phyloP scores from a whole-genome alignment of 2,113 vertebrate genomes.

The Sialia sialis region DNA sequence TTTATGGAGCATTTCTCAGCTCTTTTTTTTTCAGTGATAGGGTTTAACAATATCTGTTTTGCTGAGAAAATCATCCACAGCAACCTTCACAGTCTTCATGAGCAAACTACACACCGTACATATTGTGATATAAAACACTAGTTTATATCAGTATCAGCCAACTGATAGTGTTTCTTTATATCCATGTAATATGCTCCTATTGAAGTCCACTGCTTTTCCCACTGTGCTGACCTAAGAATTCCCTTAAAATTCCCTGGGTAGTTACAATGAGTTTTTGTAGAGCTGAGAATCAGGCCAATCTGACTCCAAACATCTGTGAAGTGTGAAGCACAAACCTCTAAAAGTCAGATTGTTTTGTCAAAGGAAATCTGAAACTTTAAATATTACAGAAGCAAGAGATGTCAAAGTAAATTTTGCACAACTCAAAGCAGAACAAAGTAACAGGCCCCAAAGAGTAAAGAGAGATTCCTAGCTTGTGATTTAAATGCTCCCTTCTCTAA shows the following conservation, averaged over 20 bases:
- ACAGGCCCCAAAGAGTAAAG: background rate
- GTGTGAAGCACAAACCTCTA: background rate
- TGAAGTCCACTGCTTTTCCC: background rate
- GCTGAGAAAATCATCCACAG: background rate
- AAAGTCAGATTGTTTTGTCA: background rate
- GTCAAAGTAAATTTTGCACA: background rate
- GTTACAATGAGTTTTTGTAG: background rate
- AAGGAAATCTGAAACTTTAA: background rate
- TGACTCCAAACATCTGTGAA: background rate
- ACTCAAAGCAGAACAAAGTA: constrained; percentile 6
- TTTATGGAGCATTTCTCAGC: background rate
- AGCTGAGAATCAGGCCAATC: background rate
- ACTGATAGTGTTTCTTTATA: background rate
- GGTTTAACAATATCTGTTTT: background rate
- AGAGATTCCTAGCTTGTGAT: background rate
- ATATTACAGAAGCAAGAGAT: background rate
- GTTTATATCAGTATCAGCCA: background rate
- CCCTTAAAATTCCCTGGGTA: background rate
- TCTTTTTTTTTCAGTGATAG: background rate
- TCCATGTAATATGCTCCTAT: rapidly evolving
- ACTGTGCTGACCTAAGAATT: background rate
- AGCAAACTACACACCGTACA: background rate
- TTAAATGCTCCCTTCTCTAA: background rate
- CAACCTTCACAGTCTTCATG: too few relatives aligned
- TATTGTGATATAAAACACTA: background rate